phyloP scores from a whole-genome alignment of 2,888 invertebrate genomes.

The Rutpela maculata region DNA sequence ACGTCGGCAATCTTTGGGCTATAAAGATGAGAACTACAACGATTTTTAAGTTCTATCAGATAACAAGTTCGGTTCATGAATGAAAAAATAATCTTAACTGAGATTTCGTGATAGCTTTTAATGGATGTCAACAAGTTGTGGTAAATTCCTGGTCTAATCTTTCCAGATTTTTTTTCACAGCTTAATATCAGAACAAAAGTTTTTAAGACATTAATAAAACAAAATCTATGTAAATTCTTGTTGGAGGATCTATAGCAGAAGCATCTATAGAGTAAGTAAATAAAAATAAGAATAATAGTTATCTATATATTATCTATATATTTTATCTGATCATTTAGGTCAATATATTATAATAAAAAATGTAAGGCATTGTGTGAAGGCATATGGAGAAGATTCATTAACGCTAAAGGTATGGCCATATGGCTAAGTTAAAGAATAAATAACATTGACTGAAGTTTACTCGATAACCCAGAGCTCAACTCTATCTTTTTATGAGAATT shows the following conservation, averaged over 20 bases:
- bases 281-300: too few species aligned
- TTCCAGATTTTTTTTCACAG: background rate
- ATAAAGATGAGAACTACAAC: background rate
- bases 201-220: background rate
- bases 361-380: too few species aligned
- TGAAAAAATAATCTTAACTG: background rate
- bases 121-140: slow-evolving; percentile 13
- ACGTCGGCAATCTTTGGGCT: slow-evolving; percentile 4
- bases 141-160: background rate
- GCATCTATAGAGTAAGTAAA: too few species aligned
- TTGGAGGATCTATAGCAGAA: background rate
- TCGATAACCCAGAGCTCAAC: too few species aligned
- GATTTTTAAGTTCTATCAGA: slow-evolving; percentile 16
- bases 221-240: background rate
- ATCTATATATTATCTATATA: too few species aligned
- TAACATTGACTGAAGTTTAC: too few species aligned
- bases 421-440: too few species aligned
- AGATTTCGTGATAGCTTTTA: background rate
- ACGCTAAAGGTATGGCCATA: too few species aligned
- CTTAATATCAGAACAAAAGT: background rate
- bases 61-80: slow-evolving; percentile 1
- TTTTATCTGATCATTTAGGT: too few species aligned
- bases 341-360: too few species aligned
- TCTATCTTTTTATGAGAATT: too few species aligned
- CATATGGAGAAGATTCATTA: too few species aligned